phyloP scores from a whole-genome alignment of 2,888 invertebrate genomes.

The Drosophila cracens region DNA sequence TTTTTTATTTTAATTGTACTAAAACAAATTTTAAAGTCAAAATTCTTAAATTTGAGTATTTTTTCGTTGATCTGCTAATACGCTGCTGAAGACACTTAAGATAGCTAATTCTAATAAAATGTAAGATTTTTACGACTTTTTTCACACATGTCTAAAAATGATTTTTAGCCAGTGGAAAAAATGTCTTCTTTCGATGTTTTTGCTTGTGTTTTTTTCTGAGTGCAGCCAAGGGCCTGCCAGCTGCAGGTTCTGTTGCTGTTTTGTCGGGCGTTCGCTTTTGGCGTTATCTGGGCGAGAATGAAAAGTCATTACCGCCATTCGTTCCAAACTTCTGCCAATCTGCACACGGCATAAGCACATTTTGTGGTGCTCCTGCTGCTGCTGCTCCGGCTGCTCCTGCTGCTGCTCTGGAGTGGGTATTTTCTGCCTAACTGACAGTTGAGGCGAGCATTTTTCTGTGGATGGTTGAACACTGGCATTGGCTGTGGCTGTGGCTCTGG shows the following conservation, averaged over 20 bases:
- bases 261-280: constrained; percentile 31
- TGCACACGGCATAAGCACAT: constrained; percentile 49
- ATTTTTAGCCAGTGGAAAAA: not conserved
- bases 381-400: not conserved
- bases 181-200: not conserved
- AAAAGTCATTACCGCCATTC: constrained; percentile 83
- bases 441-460: not conserved
- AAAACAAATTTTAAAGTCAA: not conserved
- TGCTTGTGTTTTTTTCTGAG: not conserved
- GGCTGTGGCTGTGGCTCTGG: constrained; percentile 3
- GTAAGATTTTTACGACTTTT: not conserved
- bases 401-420: not conserved
- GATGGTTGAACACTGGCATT: constrained; percentile 11
- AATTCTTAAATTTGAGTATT: not conserved
- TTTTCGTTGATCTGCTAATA: not conserved
- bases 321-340: constrained; percentile 64
- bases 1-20: not conserved
- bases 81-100: not conserved
- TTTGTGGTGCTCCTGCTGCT: constrained; percentile 21
- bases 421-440: not conserved
- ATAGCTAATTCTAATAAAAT: not conserved
- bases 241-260: constrained; percentile 29
- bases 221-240: constrained; percentile 22
- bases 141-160: not conserved
- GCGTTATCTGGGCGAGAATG: constrained; percentile 79